Evolutionary conservation across 2,797 vertebrate genomes (phyloP).

Genomic region (Coendou prehensilis): DNA sequence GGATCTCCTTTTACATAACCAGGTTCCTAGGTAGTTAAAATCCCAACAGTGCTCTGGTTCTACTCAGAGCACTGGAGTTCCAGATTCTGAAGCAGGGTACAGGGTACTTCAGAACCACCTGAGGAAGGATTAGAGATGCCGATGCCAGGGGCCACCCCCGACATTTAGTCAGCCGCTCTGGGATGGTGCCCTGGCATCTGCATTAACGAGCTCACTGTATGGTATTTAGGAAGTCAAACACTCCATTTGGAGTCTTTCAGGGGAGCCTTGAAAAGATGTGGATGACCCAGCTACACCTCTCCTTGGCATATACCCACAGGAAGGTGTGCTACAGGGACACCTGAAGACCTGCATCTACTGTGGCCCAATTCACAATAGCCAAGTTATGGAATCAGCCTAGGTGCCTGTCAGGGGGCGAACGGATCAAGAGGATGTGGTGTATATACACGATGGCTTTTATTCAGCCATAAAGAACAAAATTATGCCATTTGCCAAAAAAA

Average conservation of each 20-base stretch:
- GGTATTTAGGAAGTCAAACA: not conserved
- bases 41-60: not conserved
- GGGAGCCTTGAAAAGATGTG: not conserved
- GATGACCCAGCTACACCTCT: not conserved
- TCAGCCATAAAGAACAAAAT: not conserved
- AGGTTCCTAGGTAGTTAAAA: slow-evolving; percentile 8
- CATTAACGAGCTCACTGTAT: not conserved
- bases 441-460: not conserved
- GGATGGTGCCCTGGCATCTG: not conserved
- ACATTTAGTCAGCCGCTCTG: not conserved
- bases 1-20: not conserved
- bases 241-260: not conserved
- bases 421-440: not conserved
- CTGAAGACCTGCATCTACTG: not conserved
- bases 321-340: not conserved
- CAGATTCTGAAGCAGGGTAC: not conserved
- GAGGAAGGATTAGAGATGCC: not conserved
- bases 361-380: not conserved
- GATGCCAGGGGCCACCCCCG: not conserved
- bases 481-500: not conserved
- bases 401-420: not conserved
- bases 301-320: not conserved
- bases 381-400: not conserved
- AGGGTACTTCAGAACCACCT: not conserved
- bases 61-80: not conserved